Conservation (phyloP, 2,888 invertebrate genomes). For the Pristionchus maxplancki region DNA sequence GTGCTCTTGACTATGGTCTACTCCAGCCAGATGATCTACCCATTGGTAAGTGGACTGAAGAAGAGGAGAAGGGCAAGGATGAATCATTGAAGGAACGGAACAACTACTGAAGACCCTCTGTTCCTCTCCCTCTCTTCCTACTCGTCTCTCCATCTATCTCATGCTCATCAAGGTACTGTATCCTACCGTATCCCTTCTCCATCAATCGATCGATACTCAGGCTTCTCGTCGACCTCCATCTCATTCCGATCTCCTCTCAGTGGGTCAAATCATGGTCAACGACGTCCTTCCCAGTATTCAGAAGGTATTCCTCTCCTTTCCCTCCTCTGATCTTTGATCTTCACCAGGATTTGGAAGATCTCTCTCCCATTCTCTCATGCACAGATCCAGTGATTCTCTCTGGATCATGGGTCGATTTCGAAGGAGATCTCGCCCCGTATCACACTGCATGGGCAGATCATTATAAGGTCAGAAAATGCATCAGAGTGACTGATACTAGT, state of each 20-base stretch:
- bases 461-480: constrained; percentile 58
- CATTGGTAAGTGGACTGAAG: not conserved
- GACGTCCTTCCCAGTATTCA: constrained; percentile 39
- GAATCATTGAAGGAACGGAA: constrained; percentile 20
- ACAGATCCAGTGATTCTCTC: constrained; percentile 45
- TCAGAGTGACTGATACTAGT: not conserved
- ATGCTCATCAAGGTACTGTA: constrained; percentile 53
- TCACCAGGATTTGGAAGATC: constrained; percentile 49
- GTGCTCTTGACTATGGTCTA: constrained; percentile 56
- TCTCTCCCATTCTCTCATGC: constrained; percentile 46
- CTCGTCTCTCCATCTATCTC: constrained; percentile 59
- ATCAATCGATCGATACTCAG: constrained; percentile 42
- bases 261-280: constrained; percentile 57
- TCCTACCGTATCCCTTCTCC: not conserved
- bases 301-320: not conserved
- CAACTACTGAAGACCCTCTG: constrained; percentile 20
- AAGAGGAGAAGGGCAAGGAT: not conserved
- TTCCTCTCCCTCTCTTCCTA: constrained; percentile 53
- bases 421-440: constrained; percentile 56
- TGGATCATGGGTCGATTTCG: constrained; percentile 57
- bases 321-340: not conserved
- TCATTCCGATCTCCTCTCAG: constrained; percentile 60
- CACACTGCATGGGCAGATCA: constrained; percentile 67
- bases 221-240: constrained; percentile 57
- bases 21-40: constrained; percentile 47